A percentile compares a stretch with the other conserved stretches of the same genome.
phyloP scores from a whole-genome alignment of 2,797 vertebrate species.

The Pantherophis vulpinus region DNA sequence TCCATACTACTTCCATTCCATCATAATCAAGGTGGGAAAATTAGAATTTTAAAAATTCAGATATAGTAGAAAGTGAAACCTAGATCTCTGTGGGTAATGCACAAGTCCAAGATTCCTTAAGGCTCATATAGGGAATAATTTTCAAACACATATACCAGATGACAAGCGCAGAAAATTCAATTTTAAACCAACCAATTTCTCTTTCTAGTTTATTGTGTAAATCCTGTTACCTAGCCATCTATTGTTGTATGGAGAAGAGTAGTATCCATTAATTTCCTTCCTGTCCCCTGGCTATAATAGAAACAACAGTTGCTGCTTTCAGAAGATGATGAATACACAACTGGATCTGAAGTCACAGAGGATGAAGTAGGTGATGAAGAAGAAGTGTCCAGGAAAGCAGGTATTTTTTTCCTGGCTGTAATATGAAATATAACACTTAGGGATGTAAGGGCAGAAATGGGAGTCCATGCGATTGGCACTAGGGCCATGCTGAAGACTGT shows the following conservation, averaged over 20 bases:
- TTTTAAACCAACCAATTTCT: neutral
- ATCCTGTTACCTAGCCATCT: neutral
- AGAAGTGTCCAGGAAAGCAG: constrained; percentile 91
- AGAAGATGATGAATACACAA: constrained; percentile 97
- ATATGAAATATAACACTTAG: neutral
- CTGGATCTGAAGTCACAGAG: constrained; percentile 96
- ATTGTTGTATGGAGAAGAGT: constrained; percentile 2
- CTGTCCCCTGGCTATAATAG: constrained; percentile 61
- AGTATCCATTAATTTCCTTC: neutral
- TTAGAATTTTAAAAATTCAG: neutral
- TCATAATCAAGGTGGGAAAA: neutral
- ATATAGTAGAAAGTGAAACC: neutral
- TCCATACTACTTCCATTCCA: neutral
- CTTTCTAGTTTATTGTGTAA: neutral
- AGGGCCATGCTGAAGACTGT: no score
- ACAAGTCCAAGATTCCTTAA: neutral
- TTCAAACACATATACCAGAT: neutral
- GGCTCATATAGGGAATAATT: neutral
- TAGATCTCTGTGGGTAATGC: neutral
- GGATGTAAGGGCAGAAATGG: neutral
- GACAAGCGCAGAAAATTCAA: neutral
- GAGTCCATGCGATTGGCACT: no score
- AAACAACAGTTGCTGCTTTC: constrained; percentile 89
- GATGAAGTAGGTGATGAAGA: constrained; percentile 98
- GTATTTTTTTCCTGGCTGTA: constrained; percentile 57